These are phyloP conservation scores for Epinotia nisella DNA, from an alignment of 2,888 invertebrate species.

Conservation along the genomic window DNA sequence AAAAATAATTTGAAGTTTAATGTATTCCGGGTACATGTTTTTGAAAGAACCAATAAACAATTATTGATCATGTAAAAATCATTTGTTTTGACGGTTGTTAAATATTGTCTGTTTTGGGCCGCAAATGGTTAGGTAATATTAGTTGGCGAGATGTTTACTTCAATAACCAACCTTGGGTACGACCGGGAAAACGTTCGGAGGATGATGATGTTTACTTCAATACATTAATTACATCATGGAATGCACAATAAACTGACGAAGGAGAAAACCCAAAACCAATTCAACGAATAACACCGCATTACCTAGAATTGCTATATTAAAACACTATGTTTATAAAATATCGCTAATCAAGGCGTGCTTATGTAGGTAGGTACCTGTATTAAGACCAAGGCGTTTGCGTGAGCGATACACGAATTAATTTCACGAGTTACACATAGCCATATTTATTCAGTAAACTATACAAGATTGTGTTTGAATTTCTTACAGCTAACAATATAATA, in stretches of 20 bases:
- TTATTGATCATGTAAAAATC: too few relatives aligned
- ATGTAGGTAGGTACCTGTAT: not conserved
- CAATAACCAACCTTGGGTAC: too few relatives aligned
- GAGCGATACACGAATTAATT: conserved; percentile 11
- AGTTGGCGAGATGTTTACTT: too few relatives aligned
- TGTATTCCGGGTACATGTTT: too few relatives aligned
- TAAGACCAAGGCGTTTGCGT: conserved; percentile 28
- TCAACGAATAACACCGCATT: not conserved
- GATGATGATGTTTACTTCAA: not conserved
- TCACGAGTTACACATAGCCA: conserved; percentile 13
- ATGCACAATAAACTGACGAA: not conserved
- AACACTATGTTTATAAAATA: not conserved
- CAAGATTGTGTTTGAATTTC: too few relatives aligned
- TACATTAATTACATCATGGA: not conserved
- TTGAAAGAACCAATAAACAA: too few relatives aligned
- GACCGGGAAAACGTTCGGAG: not conserved
- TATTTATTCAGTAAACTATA: too few relatives aligned
- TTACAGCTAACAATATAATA: too few relatives aligned
- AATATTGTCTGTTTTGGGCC: too few relatives aligned
- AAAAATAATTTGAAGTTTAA: too few relatives aligned
- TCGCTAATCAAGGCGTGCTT: not conserved
- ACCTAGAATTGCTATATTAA: not conserved
- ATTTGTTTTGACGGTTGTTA: too few relatives aligned
- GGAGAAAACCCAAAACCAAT: not conserved
- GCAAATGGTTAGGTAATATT: too few relatives aligned